Evolutionary conservation across 2,797 vertebrate species (phyloP), one percentile per base, ranked within the genome.

Genomic region (Alectoris magna): DNA sequence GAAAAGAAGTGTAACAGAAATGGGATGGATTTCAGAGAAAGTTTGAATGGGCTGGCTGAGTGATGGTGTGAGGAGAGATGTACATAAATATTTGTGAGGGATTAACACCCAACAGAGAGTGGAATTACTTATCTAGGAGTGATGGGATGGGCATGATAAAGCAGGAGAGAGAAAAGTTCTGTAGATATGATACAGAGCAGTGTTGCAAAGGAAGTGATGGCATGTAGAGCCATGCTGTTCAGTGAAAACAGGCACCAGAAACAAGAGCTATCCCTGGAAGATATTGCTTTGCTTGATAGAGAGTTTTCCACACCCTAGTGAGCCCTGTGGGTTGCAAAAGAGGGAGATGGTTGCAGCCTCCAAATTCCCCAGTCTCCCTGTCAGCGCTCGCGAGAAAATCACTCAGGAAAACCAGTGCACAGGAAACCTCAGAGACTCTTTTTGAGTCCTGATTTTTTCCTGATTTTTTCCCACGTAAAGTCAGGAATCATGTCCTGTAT

Each of bases 71-170:
- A 87, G 68, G 38, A 82, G 49, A 95, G 14, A 11, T 14, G 34
- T 84, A 53, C 38, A 70, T 62, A 94, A 93, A 73, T 92, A 92
- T 84, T 91, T 89, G 63, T 55, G 69, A 80, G 31, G 39, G 14
- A 59, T 91, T 92, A 91, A 60, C 79, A 89, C 27, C 27, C 73
- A 73, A 39, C 19, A 36, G 46, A 94, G 87, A 73, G 63, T 72
- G 72, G 76, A 92, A 95, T 95, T 95, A 84, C 87, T 92, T 93
- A 84, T 68, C 81, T 80, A 60, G 51, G 73, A 93, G 75, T 48
- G 84, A 84, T 5, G 8, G 78, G 86, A 86, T 64, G 43, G 62
- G 56, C 67, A 41, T 44, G 67, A 88, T 90, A 90, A 88, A 78
- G 29, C 34, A 86, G 18, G 6, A 64, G 31, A 18, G 17, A 7